Evolutionary conservation across 2,797 vertebrate species (phyloP).

Genomic region (Aldrovandia affinis): DNA sequence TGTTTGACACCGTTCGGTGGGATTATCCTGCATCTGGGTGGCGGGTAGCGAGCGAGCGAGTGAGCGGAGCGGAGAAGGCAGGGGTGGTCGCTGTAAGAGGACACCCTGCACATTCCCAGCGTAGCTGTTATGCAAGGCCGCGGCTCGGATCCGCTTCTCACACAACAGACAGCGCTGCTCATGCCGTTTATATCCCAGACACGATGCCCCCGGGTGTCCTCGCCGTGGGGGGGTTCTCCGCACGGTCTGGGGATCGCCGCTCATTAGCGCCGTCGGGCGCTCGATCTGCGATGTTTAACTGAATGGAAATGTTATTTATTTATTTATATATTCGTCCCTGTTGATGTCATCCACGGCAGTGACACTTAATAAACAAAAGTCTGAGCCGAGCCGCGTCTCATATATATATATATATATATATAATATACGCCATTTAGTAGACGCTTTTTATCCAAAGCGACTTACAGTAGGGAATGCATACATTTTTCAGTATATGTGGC

Average conservation of each 20-base stretch:
- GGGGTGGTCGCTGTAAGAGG: slow-evolving; percentile 38
- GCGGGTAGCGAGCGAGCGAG: too few relatives aligned
- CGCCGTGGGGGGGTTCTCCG: slow-evolving; percentile 27
- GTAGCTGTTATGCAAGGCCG: slow-evolving; percentile 45
- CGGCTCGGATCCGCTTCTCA: slow-evolving; percentile 51
- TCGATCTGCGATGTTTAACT: background rate
- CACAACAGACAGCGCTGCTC: slow-evolving; percentile 29
- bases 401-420: too few relatives aligned
- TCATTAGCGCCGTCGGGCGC: background rate
- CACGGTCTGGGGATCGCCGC: background rate
- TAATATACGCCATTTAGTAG: too few relatives aligned
- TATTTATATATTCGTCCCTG: slow-evolving; percentile 12
- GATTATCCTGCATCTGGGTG: background rate
- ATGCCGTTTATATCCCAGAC: slow-evolving; percentile 29
- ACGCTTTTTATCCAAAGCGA: too few relatives aligned
- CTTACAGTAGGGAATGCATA: too few relatives aligned
- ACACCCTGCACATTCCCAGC: slow-evolving; percentile 46
- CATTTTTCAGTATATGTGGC: too few relatives aligned
- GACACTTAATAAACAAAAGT: too few relatives aligned
- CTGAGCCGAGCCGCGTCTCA: too few relatives aligned
- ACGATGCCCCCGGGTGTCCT: slow-evolving; percentile 28
- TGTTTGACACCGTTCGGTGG: background rate
- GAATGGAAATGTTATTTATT: slow-evolving; percentile 6
- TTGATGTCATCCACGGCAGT: too few relatives aligned
- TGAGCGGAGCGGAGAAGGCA: background rate